Conservation (phyloP, 53 echinoderm and acorn worm genomes). For the Patiria pectinifera region DNA sequence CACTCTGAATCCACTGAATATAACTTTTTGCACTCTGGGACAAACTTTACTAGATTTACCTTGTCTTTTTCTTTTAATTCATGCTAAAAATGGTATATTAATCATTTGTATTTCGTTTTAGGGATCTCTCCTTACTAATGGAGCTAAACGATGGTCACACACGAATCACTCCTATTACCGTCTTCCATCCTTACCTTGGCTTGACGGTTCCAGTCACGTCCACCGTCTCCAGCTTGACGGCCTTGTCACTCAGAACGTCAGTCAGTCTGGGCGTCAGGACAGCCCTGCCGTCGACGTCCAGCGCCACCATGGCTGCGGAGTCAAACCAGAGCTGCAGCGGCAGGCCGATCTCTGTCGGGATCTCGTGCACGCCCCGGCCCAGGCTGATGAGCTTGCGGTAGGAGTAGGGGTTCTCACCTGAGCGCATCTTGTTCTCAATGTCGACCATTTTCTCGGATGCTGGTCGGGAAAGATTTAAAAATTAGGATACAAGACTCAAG, state of each 20-base stretch:
- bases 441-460: conserved; percentile 35
- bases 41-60: too few species aligned
- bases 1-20: too few species aligned
- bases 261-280: conserved; percentile 50
- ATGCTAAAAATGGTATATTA: too few species aligned
- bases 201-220: conserved; percentile 66
- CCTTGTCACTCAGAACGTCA: conserved; percentile 45
- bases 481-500: too few species aligned
- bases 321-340: conserved; percentile 76
- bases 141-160: too few species aligned
- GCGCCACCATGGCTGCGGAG: conserved; percentile 69
- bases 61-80: too few species aligned
- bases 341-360: conserved; percentile 80
- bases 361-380: conserved; percentile 69
- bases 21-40: too few species aligned
- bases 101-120: too few species aligned
- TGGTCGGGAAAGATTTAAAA: neutral
- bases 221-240: conserved; percentile 29
- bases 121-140: too few species aligned
- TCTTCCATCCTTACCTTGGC: conserved; percentile 62
- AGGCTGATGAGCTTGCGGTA: conserved; percentile 78
- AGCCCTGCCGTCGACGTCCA: conserved; percentile 57
- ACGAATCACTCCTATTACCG: neutral
- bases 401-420: conserved; percentile 25
- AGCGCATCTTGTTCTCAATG: conserved; percentile 43